Conservation (phyloP, 2,888 invertebrate genomes). For the Lamellibrachia columna region DNA sequence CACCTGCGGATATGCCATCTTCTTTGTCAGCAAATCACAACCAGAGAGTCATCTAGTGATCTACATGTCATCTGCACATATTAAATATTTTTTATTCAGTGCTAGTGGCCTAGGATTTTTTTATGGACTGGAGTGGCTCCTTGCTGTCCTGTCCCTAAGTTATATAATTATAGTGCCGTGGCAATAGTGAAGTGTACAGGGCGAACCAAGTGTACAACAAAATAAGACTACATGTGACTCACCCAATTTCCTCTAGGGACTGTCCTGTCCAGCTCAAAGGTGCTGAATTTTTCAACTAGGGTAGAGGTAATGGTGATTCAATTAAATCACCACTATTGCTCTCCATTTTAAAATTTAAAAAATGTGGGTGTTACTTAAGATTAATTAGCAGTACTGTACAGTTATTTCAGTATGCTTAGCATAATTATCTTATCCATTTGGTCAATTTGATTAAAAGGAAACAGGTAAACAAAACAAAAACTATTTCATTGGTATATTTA, state of each 20-base stretch:
- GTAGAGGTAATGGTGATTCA: too few relatives aligned
- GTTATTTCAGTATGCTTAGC: too few relatives aligned
- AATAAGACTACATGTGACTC: too few relatives aligned
- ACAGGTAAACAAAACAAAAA: not conserved
- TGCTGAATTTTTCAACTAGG: not conserved
- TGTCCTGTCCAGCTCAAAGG: not conserved
- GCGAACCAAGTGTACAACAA: too few relatives aligned
- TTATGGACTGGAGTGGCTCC: not conserved
- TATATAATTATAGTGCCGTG: not conserved
- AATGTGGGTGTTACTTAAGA: too few relatives aligned
- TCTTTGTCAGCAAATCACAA: not conserved
- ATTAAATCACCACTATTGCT: too few relatives aligned
- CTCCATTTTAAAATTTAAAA: too few relatives aligned
- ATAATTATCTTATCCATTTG: too few relatives aligned
- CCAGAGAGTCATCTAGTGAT: not conserved
- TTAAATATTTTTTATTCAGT: not conserved
- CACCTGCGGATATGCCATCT: not conserved
- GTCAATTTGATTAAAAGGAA: too few relatives aligned
- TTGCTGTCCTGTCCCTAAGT: not conserved
- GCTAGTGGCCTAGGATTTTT: not conserved
- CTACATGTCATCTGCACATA: not conserved
- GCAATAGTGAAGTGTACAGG: not conserved
- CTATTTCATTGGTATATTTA: not conserved
- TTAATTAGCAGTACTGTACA: too few relatives aligned
- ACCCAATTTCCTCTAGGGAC: not conserved